Evolutionary conservation across 2,113 vertebrate species (phyloP).

Genomic region (Physeter macrocephalus): DNA sequence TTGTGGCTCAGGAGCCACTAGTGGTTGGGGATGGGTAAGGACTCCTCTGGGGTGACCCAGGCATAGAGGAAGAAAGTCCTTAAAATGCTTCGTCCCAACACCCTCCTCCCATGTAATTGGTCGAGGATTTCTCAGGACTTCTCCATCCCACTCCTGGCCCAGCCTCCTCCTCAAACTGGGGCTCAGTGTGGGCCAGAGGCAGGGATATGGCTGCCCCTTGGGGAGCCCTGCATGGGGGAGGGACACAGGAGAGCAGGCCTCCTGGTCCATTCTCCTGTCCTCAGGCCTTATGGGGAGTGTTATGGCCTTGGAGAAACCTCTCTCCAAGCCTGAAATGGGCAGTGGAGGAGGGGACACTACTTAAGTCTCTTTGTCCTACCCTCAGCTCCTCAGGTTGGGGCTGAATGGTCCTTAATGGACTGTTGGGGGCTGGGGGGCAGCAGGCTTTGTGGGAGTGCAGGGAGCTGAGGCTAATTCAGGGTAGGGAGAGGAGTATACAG

Average conservation of each 20-base stretch:
- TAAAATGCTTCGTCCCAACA: not conserved
- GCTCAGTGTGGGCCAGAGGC: not conserved
- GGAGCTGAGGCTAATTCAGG: conserved; percentile 45
- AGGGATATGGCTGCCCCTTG: not conserved
- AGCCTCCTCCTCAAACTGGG: not conserved
- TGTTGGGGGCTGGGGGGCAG: not conserved
- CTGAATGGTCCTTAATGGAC: conserved; percentile 61
- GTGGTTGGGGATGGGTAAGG: too few species aligned
- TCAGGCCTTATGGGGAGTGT: not conserved
- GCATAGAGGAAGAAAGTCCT: not conserved
- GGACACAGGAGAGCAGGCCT: not conserved
- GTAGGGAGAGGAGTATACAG: not conserved
- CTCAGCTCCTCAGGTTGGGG: conserved; percentile 9
- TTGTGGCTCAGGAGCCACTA: not conserved
- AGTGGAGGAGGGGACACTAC: not conserved
- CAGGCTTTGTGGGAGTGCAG: conserved; percentile 52
- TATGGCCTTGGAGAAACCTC: not conserved
- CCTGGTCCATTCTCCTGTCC: not conserved
- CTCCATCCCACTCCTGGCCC: not conserved
- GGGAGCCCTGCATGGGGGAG: not conserved
- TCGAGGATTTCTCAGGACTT: not conserved
- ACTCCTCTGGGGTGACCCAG: not conserved
- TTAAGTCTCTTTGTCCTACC: conserved; percentile 45
- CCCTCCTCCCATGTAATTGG: not conserved
- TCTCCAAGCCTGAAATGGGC: not conserved